phyloP scores from a whole-genome alignment of 2,797 vertebrate genomes.

The Avahi laniger region DNA sequence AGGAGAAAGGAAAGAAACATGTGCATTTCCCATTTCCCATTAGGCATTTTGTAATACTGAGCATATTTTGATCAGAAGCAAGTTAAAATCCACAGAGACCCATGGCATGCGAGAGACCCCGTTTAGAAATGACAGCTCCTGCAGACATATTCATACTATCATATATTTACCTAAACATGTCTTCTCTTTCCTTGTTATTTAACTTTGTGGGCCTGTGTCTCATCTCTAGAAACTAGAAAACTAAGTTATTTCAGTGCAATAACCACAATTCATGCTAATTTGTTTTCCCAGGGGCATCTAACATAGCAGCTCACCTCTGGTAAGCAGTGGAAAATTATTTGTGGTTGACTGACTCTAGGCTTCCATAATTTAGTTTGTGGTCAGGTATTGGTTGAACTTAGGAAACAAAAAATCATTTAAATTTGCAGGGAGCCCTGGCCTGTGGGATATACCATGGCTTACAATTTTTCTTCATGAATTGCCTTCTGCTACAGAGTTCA shows the following conservation, averaged over 20 bases:
- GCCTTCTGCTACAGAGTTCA: not conserved
- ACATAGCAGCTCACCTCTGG: not conserved
- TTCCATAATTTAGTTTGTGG: slow-evolving; percentile 59
- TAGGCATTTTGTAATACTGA: not conserved
- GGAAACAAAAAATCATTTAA: not conserved
- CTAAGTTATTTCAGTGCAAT: not conserved
- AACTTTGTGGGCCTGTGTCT: not conserved
- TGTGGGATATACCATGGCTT: not conserved
- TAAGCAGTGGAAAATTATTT: slow-evolving; percentile 11
- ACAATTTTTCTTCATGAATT: slow-evolving; percentile 35
- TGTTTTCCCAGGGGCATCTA: not conserved
- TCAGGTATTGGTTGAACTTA: slow-evolving; percentile 25
- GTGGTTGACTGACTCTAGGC: not conserved
- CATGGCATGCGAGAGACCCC: not conserved
- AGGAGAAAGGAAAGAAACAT: not conserved
- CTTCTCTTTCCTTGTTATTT: slow-evolving; percentile 15
- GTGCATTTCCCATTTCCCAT: not conserved
- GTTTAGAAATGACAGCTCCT: not conserved
- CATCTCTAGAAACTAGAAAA: slow-evolving; percentile 29
- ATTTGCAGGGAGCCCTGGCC: not conserved
- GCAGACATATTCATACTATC: not conserved
- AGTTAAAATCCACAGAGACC: not conserved
- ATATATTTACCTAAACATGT: not conserved
- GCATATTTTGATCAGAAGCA: not conserved
- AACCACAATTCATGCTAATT: not conserved